These are phyloP conservation scores for Tyrophagus putrescentiae DNA, from an alignment of 1,140 invertebrate species.

Conservation along the genomic window DNA sequence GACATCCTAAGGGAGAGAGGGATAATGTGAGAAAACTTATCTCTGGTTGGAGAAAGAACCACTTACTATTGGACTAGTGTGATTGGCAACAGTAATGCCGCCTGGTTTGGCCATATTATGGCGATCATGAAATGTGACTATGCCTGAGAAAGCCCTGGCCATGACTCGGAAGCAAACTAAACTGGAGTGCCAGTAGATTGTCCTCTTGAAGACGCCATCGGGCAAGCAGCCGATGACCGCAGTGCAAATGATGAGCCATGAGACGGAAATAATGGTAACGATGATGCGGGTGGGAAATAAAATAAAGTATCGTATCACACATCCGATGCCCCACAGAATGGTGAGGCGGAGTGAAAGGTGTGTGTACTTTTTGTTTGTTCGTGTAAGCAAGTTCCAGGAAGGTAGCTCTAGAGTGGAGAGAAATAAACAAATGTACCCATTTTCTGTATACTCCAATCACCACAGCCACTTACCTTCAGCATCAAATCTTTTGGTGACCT, in stretches of 20 bases:
- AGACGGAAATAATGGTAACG: conserved; percentile 27
- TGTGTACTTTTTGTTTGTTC: conserved; percentile 80
- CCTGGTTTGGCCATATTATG: conserved; percentile 54
- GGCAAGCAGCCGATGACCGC: conserved; percentile 60
- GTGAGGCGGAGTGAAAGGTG: conserved; percentile 75
- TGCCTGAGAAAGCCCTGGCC: conserved; percentile 67
- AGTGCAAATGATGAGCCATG: conserved; percentile 53
- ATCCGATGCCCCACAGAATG: conserved; percentile 79
- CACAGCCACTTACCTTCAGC: conserved; percentile 45
- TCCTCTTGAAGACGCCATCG: conserved; percentile 44
- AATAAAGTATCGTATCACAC: conserved; percentile 69
- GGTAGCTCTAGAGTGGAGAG: conserved; percentile 32
- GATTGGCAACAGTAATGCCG: conserved; percentile 97
- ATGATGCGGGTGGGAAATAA: conserved; percentile 55
- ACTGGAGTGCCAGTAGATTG: conserved; percentile 58
- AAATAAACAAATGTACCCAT: neutral
- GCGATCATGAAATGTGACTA: conserved; percentile 70
- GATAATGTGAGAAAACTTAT: conserved; percentile 44
- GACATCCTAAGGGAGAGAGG: conserved; percentile 48
- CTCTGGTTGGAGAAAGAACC: conserved; percentile 90
- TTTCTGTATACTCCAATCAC: neutral
- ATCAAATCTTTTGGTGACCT: conserved; percentile 83
- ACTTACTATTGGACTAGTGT: conserved; percentile 96
- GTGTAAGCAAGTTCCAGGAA: conserved; percentile 83
- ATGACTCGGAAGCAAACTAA: conserved; percentile 77